phyloP scores from a whole-genome alignment of 2,888 invertebrate species.

The Aleiodes leptofemur region DNA sequence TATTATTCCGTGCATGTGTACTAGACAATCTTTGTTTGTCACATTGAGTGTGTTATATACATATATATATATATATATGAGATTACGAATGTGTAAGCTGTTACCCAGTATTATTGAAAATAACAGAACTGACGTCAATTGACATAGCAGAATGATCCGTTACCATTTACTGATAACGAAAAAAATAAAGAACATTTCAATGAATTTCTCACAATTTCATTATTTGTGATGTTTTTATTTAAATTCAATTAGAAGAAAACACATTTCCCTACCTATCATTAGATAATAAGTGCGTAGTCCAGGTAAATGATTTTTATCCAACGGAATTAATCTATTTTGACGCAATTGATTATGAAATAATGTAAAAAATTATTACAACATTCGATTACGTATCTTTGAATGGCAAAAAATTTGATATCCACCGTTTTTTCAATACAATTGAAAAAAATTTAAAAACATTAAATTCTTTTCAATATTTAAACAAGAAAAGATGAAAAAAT shows the following conservation, averaged over 20 bases:
- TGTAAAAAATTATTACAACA: too few relatives aligned
- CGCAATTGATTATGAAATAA: too few relatives aligned
- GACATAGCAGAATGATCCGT: not conserved
- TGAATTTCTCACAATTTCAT: not conserved
- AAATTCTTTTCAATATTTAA: too few relatives aligned
- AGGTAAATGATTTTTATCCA: too few relatives aligned
- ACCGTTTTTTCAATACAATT: too few relatives aligned
- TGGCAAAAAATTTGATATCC: too few relatives aligned
- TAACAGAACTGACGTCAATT: slow-evolving; percentile 4
- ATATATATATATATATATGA: too few relatives aligned
- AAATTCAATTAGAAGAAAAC: not conserved
- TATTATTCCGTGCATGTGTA: too few relatives aligned
- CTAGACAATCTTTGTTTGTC: slow-evolving; percentile 4
- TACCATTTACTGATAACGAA: not conserved
- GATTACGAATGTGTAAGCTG: not conserved
- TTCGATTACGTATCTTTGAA: too few relatives aligned
- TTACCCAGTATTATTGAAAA: not conserved
- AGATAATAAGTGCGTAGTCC: not conserved
- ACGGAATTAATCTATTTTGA: too few relatives aligned
- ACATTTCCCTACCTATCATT: not conserved
- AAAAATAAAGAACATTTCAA: not conserved
- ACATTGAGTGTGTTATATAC: not conserved
- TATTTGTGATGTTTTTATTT: not conserved
- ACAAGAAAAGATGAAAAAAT: too few relatives aligned
- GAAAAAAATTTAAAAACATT: too few relatives aligned